phyloP scores from a whole-genome alignment of 2,797 vertebrate species.

The Hybognathus amarus region DNA sequence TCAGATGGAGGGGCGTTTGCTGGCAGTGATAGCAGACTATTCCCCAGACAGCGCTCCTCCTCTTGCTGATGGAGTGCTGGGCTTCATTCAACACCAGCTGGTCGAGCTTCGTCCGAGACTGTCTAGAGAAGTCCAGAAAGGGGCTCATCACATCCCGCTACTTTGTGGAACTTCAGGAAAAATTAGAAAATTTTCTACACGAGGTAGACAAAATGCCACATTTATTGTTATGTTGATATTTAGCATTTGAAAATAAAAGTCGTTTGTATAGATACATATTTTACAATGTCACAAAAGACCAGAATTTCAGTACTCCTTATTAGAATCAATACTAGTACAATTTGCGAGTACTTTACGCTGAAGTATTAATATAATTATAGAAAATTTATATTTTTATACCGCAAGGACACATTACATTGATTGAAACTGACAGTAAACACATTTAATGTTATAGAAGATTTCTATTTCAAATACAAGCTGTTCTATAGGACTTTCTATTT shows the following conservation, averaged over 20 bases:
- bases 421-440: not conserved
- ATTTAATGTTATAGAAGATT: not conserved
- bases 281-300: not conserved
- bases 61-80: conserved; percentile 91
- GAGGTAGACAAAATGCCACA: conserved; percentile 75
- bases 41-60: conserved; percentile 86
- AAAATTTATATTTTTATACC: not conserved
- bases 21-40: conserved; percentile 86
- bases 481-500: too few relatives aligned
- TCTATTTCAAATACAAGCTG: too few relatives aligned
- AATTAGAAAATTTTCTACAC: conserved; percentile 92
- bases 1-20: conserved; percentile 96
- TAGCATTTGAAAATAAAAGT: not conserved
- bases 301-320: not conserved
- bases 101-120: conserved; percentile 93
- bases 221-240: not conserved
- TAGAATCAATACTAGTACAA: not conserved
- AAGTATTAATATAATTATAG: not conserved
- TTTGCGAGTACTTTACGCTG: not conserved
- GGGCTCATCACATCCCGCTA: conserved; percentile 94
- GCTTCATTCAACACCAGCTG: conserved; percentile 99
- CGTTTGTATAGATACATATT: not conserved
- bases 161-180: conserved; percentile 96
- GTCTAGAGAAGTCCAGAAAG: conserved; percentile 92
- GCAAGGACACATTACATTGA: not conserved